Percentiles rank a stretch among this genome's conserved stretches.
Evolutionary conservation across 2,888 invertebrate species (phyloP).

Genomic region (Chironomus tentans): DNA sequence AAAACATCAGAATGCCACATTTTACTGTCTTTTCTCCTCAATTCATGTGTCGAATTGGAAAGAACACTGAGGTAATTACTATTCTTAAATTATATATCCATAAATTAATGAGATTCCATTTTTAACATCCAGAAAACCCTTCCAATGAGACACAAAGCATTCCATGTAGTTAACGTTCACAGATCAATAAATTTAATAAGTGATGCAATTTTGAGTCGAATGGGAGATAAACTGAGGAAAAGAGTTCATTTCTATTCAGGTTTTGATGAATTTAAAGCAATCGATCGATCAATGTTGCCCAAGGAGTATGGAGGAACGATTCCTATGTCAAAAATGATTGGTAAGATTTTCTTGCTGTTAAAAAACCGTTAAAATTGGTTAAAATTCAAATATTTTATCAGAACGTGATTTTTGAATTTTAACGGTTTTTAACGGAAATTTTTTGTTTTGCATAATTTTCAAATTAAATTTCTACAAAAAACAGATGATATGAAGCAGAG

Average conservation of each 20-base stretch:
- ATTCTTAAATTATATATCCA: too few relatives aligned
- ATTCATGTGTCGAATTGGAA: slow-evolving; percentile 68
- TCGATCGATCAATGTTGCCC: slow-evolving; percentile 58
- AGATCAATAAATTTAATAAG: slow-evolving; percentile 64
- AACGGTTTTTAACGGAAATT: too few relatives aligned
- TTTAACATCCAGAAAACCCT: slow-evolving; percentile 50
- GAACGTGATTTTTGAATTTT: too few relatives aligned
- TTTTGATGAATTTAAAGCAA: slow-evolving; percentile 47
- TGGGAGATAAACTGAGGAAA: slow-evolving; percentile 66
- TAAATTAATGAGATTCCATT: too few relatives aligned
- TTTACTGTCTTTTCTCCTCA: slow-evolving; percentile 67
- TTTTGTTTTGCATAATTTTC: too few relatives aligned
- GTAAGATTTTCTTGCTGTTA: slow-evolving; percentile 41
- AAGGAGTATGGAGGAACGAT: slow-evolving; percentile 74
- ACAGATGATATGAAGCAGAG: too few relatives aligned
- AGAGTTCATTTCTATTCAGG: slow-evolving; percentile 57
- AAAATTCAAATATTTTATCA: too few relatives aligned
- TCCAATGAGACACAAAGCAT: slow-evolving; percentile 71
- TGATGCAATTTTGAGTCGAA: slow-evolving; percentile 65
- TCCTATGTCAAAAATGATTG: slow-evolving; percentile 75
- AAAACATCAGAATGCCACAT: slow-evolving; percentile 64
- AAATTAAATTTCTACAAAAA: too few relatives aligned
- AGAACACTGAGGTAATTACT: slow-evolving; percentile 65
- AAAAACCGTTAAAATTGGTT: too few relatives aligned
- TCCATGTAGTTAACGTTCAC: slow-evolving; percentile 65